Conservation (phyloP, 2,113 vertebrate species). For the Equus quagga region DNA sequence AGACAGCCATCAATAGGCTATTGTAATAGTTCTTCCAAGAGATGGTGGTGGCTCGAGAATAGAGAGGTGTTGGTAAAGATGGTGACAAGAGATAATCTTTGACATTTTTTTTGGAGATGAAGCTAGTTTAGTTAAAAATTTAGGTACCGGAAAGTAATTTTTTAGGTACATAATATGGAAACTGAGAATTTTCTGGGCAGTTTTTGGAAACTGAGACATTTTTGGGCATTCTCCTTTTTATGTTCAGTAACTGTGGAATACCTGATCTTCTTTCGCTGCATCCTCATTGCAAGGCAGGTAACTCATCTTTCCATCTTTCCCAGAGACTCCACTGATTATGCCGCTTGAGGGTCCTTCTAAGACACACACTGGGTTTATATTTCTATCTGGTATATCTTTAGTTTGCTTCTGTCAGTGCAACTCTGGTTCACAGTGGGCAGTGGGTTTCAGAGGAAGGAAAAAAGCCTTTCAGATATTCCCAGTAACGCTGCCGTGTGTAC, state of each 20-base stretch:
- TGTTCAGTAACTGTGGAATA: neutral
- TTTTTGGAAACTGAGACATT: neutral
- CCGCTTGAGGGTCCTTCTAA: neutral
- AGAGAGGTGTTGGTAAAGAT: neutral
- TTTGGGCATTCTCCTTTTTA: neutral
- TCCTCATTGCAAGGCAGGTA: neutral
- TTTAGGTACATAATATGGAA: neutral
- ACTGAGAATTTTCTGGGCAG: neutral
- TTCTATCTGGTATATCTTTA: neutral
- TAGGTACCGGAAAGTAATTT: neutral
- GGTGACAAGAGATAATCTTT: neutral
- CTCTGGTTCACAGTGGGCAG: neutral
- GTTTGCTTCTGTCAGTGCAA: neutral
- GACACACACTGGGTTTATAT: neutral
- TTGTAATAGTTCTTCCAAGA: constrained; percentile 24
- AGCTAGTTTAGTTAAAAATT: constrained; percentile 38
- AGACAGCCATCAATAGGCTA: neutral
- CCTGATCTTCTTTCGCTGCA: neutral
- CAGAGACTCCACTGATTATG: neutral
- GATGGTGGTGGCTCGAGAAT: neutral
- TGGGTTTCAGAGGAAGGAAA: neutral
- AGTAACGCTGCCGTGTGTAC: neutral
- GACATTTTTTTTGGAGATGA: neutral
- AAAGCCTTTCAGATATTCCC: neutral
- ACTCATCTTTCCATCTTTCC: neutral